A percentile compares a stretch with the other conserved stretches of the same genome.
phyloP scores from a whole-genome alignment of 2,888 invertebrate species.

The Stratiomys singularior region DNA sequence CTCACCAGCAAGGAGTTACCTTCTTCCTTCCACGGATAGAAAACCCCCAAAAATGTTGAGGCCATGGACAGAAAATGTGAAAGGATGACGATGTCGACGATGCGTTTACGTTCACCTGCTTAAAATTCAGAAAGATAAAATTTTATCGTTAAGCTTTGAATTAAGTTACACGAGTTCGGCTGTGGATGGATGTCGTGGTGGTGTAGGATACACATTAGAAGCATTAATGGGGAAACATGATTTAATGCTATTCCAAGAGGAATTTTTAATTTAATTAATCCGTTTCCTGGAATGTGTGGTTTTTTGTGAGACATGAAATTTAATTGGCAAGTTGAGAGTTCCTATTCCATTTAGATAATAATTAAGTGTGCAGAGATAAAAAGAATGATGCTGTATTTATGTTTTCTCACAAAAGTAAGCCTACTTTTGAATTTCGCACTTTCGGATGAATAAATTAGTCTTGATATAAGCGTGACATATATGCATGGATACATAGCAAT shows the following conservation, averaged over 20 bases:
- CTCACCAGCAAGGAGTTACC: conserved; percentile 9
- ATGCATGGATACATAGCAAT: no score
- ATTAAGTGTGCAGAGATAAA: not conserved
- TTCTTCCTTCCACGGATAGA: not conserved
- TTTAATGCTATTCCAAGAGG: conserved; percentile 47
- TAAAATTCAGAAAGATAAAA: conserved; percentile 49
- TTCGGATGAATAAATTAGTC: no score
- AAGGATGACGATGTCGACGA: conserved; percentile 21
- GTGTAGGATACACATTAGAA: conserved; percentile 43
- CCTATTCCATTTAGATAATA: not conserved
- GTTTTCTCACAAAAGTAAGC: no score
- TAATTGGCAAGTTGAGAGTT: not conserved
- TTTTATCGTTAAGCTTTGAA: conserved; percentile 46
- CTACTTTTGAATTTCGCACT: no score
- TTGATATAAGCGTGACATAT: no score
- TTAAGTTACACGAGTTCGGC: conserved; percentile 25
- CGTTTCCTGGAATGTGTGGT: conserved; percentile 35
- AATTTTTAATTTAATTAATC: conserved; percentile 49
- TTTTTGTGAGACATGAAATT: conserved; percentile 4
- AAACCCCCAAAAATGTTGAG: conserved; percentile 22
- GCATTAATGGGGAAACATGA: conserved; percentile 48
- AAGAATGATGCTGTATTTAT: no score
- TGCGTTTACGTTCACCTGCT: conserved; percentile 47
- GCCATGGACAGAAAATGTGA: not conserved
- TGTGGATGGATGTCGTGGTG: conserved; percentile 5